Evolutionary conservation across 2,888 invertebrate genomes (phyloP), one percentile per base, ranked within the genome.

Genomic region (Pandemis corylana): DNA sequence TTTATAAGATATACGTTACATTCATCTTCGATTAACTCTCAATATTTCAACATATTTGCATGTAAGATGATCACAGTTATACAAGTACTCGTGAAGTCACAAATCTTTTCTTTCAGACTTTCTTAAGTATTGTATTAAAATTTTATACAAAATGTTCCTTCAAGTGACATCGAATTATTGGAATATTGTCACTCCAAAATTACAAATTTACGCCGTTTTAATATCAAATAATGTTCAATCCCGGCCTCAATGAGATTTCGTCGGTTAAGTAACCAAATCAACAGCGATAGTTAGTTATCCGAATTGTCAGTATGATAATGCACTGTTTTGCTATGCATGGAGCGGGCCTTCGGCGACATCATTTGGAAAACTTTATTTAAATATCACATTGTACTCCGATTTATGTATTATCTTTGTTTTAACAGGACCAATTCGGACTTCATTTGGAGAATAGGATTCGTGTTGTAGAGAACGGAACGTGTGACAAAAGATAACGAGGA

Each of bases 271-370:
- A 67, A 67, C 66, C 10, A 51, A 67, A 28, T 67, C 41, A 67
- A 67, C 53, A 41, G 12, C 41, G 5, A 67, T 53, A 51, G 66
- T 67, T 53, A 51, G 49, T 53, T 53, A 51, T 67, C 53, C 41
- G 41, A 53, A 67, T 67, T 10, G 51, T 66, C 28, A 13, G 51
- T 67, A 67, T 67, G 66, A 67, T 67, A 53, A 67, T 65, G 65
- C 66, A 53, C 53, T 67, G 51, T 53, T 67, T 67, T 67, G 66
- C 28, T 67, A 67, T 67, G 66, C 66, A 67, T 67, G 66, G 41
- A 53, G 10, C 9, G 66, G 66, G 66, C 66, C 66, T 67, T 53
- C 9, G 53, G 66, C 51, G 66, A 67, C 51, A 15, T 67, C 10
- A 67, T 67, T 67, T 67, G 66, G 46, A 67, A 53, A 67, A 53